phyloP scores from a whole-genome alignment of 2,113 vertebrate genomes.

The Antennarius striatus region DNA sequence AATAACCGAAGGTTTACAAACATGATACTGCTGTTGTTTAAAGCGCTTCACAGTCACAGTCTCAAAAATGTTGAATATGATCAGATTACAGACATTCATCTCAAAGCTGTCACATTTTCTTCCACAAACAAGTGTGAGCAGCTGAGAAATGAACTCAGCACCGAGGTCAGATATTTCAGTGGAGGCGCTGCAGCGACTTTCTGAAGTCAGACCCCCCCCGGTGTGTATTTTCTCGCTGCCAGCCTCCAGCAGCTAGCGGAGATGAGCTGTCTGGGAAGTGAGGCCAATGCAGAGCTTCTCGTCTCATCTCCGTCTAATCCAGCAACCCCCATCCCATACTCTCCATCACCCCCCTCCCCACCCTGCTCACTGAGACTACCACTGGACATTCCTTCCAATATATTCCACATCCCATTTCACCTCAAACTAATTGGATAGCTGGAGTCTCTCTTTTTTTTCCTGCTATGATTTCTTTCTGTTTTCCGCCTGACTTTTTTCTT shows the following conservation, averaged over 20 bases:
- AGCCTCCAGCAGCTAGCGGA: slow-evolving; percentile 58
- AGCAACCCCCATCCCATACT: neutral
- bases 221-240: slow-evolving; percentile 50
- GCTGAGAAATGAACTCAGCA: slow-evolving; percentile 6
- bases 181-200: slow-evolving; percentile 49
- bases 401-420: slow-evolving; percentile 58
- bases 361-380: slow-evolving; percentile 36
- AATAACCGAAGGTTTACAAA: too few species aligned
- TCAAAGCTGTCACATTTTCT: neutral
- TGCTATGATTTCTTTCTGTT: slow-evolving; percentile 30
- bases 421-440: slow-evolving; percentile 61
- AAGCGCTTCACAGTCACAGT: too few species aligned
- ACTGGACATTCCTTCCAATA: slow-evolving; percentile 45
- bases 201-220: slow-evolving; percentile 56
- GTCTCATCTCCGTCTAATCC: slow-evolving; percentile 67
- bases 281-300: slow-evolving; percentile 36
- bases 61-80: too few species aligned
- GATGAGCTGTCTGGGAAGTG: slow-evolving; percentile 58
- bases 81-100: too few species aligned
- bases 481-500: neutral
- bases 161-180: slow-evolving; percentile 55
- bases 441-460: slow-evolving; percentile 29
- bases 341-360: slow-evolving; percentile 1
- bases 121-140: neutral
- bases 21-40: too few species aligned